Conservation (phyloP, 1,140 invertebrate species). For the Battus philenor region DNA sequence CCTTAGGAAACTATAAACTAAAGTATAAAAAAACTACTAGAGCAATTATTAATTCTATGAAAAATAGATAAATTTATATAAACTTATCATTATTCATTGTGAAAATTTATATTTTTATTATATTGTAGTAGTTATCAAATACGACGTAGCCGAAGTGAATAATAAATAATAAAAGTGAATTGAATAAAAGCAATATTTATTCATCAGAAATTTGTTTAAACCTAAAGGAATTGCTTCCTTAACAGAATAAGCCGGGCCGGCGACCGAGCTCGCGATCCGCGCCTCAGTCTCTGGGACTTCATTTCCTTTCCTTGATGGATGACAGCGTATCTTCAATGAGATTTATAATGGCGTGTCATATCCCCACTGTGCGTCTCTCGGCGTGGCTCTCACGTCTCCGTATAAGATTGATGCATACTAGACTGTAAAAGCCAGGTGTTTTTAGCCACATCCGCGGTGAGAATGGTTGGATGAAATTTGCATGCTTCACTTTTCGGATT, state of each 20-base stretch:
- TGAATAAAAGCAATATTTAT: slow-evolving; percentile 4
- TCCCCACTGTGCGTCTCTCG: slow-evolving; percentile 26
- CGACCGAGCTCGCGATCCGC: slow-evolving; percentile 14
- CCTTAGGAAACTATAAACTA: too few species aligned
- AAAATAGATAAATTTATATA: too few species aligned
- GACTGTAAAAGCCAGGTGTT: slow-evolving; percentile 4
- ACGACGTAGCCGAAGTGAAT: too few species aligned
- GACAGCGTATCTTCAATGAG: slow-evolving; percentile 57
- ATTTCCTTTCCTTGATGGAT: slow-evolving; percentile 62
- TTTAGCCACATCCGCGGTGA: background rate
- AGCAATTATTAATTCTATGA: too few species aligned
- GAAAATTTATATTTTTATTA: too few species aligned
- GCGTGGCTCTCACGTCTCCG: slow-evolving; percentile 8
- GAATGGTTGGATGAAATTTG: too few species aligned
- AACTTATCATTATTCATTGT: too few species aligned
- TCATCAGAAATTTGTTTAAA: slow-evolving; percentile 8
- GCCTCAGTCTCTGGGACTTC: slow-evolving; percentile 37
- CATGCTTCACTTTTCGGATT: too few species aligned
- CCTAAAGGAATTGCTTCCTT: slow-evolving; percentile 14
- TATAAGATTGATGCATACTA: slow-evolving; percentile 40
- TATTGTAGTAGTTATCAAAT: too few species aligned
- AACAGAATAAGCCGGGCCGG: slow-evolving; percentile 5
- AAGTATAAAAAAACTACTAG: too few species aligned
- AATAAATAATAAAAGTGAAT: too few species aligned
- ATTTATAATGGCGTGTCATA: slow-evolving; percentile 64